phyloP scores from a whole-genome alignment of 2,113 vertebrate genomes.

The Cyprinus carpio region DNA sequence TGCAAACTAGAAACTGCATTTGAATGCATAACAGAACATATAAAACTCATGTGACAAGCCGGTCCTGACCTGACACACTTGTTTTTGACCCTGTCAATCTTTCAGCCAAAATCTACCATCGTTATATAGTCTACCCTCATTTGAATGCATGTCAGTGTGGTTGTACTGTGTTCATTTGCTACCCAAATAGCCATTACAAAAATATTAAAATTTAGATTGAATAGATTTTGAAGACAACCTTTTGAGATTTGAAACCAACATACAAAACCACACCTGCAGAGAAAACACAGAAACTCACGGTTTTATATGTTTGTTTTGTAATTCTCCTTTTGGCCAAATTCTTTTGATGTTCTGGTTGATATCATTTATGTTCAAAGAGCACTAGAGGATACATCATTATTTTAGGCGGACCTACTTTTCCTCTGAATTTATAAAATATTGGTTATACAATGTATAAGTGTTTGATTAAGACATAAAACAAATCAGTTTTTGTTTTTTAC shows the following conservation, averaged over 20 bases:
- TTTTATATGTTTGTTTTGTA: not conserved
- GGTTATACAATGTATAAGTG: slow-evolving; percentile 16
- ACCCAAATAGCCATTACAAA: not conserved
- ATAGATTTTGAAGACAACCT: not conserved
- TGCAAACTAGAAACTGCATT: not conserved
- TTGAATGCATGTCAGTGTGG: not conserved
- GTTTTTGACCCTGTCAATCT: not conserved
- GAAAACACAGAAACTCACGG: not conserved
- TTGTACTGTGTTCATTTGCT: not conserved
- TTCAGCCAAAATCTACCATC: not conserved
- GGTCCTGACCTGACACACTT: not conserved
- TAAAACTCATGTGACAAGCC: not conserved
- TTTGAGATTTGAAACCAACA: too few species aligned
- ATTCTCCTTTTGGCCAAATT: not conserved
- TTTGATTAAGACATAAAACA: slow-evolving; percentile 28
- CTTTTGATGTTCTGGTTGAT: not conserved
- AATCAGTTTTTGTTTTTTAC: not conserved
- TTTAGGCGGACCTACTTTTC: slow-evolving; percentile 15
- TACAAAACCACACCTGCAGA: not conserved
- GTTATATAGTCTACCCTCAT: too few species aligned
- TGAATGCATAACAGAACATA: not conserved
- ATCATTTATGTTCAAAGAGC: not conserved
- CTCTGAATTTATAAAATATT: slow-evolving; percentile 13
- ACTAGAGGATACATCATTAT: not conserved
- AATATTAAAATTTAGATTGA: not conserved